phyloP scores from a whole-genome alignment of 2,797 vertebrate genomes.

The Enteromius mattozi region DNA sequence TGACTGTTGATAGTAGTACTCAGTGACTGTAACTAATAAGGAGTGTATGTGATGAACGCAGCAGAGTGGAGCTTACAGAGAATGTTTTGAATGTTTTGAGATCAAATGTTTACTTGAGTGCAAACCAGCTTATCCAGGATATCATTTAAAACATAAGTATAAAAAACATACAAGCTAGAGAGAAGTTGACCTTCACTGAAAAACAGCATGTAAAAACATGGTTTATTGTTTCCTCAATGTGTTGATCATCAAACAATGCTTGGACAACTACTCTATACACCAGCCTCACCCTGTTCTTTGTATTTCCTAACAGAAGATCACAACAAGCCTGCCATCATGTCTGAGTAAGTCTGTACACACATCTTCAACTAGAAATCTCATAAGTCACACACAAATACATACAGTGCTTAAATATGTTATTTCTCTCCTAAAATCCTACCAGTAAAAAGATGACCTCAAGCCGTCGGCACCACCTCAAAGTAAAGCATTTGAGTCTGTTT shows the following conservation, averaged over 20 bases:
- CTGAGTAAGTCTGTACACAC: conserved; percentile 54
- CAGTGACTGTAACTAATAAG: conserved; percentile 27
- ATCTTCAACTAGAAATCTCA: background rate
- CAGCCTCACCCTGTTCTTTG: background rate
- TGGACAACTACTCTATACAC: background rate
- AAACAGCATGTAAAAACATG: background rate
- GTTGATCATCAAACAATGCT: background rate
- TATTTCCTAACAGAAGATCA: conserved; percentile 33
- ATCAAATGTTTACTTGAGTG: conserved; percentile 5
- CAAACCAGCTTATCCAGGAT: background rate
- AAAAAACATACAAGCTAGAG: background rate
- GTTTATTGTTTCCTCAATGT: background rate
- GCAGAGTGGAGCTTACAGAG: background rate
- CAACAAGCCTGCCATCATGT: conserved; percentile 53
- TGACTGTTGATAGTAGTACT: conserved; percentile 24
- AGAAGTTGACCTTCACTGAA: background rate
- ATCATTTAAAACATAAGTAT: background rate
- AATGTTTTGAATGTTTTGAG: background rate
- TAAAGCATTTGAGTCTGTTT: conserved; percentile 23
- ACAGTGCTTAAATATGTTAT: background rate
- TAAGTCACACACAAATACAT: background rate
- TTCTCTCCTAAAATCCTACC: conserved; percentile 49
- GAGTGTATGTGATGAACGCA: conserved; percentile 10
- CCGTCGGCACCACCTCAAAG: conserved; percentile 81
- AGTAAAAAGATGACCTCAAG: conserved; percentile 81